These are phyloP conservation scores for Ormyrus nitidulus DNA, from an alignment of 2,888 invertebrate species.

Conservation along the genomic window DNA sequence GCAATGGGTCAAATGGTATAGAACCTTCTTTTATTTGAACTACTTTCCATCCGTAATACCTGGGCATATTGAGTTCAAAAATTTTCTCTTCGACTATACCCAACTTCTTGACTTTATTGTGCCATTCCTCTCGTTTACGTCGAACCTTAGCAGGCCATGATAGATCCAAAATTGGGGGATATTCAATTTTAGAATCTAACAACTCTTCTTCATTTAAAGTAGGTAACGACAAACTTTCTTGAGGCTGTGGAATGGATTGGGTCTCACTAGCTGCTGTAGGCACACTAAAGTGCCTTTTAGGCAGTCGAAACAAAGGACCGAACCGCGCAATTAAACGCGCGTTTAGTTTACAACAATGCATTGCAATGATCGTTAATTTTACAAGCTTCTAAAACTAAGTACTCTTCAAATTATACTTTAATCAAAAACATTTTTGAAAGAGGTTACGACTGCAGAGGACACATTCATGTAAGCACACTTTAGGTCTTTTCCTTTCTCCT, in stretches of 20 bases:
- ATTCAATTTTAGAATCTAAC: slow-evolving; percentile 64
- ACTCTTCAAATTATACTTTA: not conserved
- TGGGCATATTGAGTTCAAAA: slow-evolving; percentile 88
- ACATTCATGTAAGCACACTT: no score
- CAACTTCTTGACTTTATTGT: slow-evolving; percentile 80
- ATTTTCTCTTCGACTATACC: slow-evolving; percentile 90
- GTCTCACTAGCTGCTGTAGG: not conserved
- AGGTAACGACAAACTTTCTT: not conserved
- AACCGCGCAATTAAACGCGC: slow-evolving; percentile 22
- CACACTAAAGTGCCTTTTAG: slow-evolving; percentile 16
- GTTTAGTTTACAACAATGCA: slow-evolving; percentile 49
- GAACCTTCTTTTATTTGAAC: slow-evolving; percentile 79
- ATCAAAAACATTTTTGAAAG: not conserved
- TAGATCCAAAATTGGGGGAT: slow-evolving; percentile 82
- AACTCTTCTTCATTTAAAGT: not conserved
- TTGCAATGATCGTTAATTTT: not conserved
- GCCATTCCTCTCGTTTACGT: slow-evolving; percentile 76
- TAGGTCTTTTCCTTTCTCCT: no score
- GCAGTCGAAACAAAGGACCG: not conserved
- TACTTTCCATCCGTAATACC: slow-evolving; percentile 86
- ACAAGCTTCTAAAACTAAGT: not conserved
- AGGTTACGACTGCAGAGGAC: no score
- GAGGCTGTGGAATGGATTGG: not conserved
- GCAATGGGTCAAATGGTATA: slow-evolving; percentile 83
- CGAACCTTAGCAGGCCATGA: slow-evolving; percentile 77